phyloP scores from a whole-genome alignment of 2,797 vertebrate genomes.

The Scleropages formosus region DNA sequence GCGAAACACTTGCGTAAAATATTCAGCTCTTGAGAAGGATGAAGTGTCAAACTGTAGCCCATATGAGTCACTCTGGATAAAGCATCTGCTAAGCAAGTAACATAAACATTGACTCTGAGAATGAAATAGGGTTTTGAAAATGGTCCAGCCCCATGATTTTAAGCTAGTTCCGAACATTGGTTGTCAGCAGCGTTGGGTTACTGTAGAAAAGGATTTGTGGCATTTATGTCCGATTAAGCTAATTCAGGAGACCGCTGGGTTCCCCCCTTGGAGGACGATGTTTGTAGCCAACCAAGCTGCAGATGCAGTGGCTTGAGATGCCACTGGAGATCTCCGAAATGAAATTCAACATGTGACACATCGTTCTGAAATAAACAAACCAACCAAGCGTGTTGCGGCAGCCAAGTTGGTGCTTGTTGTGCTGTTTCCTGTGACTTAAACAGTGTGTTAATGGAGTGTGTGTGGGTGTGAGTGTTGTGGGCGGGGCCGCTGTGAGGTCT shows the following conservation, averaged over 20 bases:
- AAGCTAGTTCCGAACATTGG: background rate
- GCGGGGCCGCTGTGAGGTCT: background rate
- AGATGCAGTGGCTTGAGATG: conserved; percentile 15
- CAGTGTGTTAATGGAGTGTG: background rate
- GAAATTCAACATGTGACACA: conserved; percentile 50
- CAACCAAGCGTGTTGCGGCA: conserved; percentile 9
- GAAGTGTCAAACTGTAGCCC: too few species aligned
- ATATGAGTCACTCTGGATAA: too few species aligned
- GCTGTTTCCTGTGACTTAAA: too few species aligned
- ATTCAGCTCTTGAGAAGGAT: too few species aligned
- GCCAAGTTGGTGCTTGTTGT: background rate
- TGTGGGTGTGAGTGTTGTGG: background rate
- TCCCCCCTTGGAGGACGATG: background rate
- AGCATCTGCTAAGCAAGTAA: too few species aligned
- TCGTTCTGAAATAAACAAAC: conserved; percentile 57
- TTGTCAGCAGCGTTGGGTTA: background rate
- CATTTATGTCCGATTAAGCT: background rate
- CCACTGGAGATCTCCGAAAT: conserved; percentile 55
- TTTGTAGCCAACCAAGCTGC: background rate
- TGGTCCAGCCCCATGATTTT: too few species aligned
- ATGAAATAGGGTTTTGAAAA: too few species aligned
- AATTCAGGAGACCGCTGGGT: background rate
- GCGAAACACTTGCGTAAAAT: too few species aligned
- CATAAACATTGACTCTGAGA: too few species aligned
- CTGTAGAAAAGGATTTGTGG: background rate